Conservation (phyloP, 2,113 vertebrate genomes). For the Orcinus orca region DNA sequence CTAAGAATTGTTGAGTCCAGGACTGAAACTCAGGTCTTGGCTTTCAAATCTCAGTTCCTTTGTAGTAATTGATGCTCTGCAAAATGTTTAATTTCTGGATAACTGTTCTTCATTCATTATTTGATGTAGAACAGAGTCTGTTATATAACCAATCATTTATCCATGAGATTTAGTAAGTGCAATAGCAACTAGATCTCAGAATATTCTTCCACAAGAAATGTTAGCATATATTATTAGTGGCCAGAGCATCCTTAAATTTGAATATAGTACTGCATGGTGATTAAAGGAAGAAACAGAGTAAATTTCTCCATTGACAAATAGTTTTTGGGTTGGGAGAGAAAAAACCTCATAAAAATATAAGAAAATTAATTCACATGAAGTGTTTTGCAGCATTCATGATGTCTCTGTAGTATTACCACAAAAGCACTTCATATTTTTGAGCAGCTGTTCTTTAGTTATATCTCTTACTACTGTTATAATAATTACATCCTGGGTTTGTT, state of each 20-base stretch:
- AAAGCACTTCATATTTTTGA: neutral
- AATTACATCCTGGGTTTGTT: neutral
- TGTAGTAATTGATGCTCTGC: neutral
- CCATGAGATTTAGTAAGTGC: neutral
- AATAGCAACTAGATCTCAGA: neutral
- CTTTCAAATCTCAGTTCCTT: neutral
- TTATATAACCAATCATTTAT: neutral
- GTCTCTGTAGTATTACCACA: neutral
- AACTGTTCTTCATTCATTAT: neutral
- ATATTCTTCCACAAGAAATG: neutral
- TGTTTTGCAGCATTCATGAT: neutral
- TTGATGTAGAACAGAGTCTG: neutral
- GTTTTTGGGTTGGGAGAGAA: neutral
- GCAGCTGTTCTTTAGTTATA: neutral
- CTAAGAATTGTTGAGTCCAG: neutral
- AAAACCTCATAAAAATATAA: neutral
- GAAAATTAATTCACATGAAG: neutral
- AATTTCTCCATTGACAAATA: neutral
- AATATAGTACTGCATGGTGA: neutral
- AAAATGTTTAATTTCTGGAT: neutral
- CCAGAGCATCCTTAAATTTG: neutral
- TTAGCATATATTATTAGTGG: neutral
- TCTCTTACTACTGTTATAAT: neutral
- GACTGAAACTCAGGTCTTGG: neutral
- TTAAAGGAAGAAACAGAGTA: neutral